These are phyloP conservation scores for Seira sanloemensis DNA, from an alignment of 2,888 invertebrate genomes.

Conservation along the genomic window DNA sequence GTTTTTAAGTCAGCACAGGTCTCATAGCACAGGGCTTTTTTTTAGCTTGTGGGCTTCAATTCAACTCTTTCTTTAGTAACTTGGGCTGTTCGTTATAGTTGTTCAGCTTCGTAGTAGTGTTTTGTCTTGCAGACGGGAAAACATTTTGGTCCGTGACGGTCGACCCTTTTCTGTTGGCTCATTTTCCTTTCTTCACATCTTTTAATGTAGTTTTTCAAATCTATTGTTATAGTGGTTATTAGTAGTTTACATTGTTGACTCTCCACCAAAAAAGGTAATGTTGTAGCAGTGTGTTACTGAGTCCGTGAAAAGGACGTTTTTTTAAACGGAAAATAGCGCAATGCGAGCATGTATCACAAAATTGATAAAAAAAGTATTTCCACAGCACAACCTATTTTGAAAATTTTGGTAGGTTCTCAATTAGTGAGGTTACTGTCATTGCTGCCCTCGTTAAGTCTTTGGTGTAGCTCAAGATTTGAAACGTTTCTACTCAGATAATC, in stretches of 20 bases:
- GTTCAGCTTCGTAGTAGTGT: conserved; percentile 33
- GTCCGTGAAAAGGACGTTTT: too few relatives aligned
- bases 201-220: neutral
- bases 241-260: neutral
- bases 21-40: neutral
- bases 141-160: conserved; percentile 56
- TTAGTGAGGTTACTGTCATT: too few relatives aligned
- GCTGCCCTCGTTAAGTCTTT: too few relatives aligned
- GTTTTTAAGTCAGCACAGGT: neutral
- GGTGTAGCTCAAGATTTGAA: too few relatives aligned
- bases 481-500: too few relatives aligned
- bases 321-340: too few relatives aligned
- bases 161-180: conserved; percentile 56
- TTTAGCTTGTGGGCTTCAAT: neutral
- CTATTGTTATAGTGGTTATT: neutral
- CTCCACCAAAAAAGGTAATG: neutral
- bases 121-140: conserved; percentile 48
- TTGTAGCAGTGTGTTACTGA: neutral
- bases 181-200: conserved; percentile 7
- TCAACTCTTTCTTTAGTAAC: conserved; percentile 3
- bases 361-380: too few relatives aligned
- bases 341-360: too few relatives aligned
- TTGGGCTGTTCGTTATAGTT: neutral
- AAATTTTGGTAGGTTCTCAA: too few relatives aligned
- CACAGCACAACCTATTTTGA: too few relatives aligned